Percentiles rank a stretch among this genome's conserved stretches.
Evolutionary conservation across 1,140 invertebrate species (phyloP).

Genomic region (Rhyacophila brunnea): DNA sequence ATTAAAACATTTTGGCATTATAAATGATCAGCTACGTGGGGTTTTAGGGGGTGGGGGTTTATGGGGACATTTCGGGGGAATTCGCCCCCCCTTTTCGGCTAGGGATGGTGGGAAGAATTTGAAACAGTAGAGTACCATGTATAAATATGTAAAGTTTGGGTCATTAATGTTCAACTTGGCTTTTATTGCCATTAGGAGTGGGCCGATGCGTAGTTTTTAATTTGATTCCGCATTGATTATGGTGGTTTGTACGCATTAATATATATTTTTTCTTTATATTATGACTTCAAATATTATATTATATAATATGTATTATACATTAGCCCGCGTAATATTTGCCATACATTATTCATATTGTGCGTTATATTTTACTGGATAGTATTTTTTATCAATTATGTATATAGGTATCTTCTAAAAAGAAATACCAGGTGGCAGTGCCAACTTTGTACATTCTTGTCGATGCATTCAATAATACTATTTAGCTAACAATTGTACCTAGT

Average conservation of each 20-base stretch:
- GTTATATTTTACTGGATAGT: too few relatives aligned
- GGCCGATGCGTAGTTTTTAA: conserved; percentile 34
- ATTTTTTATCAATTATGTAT: too few relatives aligned
- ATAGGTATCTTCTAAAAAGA: too few relatives aligned
- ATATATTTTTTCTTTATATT: background rate
- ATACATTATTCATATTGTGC: too few relatives aligned
- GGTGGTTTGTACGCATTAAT: background rate
- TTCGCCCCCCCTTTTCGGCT: background rate
- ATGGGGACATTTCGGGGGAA: background rate
- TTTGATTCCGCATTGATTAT: conserved; percentile 23
- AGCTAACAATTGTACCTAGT: too few relatives aligned
- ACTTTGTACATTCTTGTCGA: too few relatives aligned
- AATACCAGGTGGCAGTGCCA: too few relatives aligned
- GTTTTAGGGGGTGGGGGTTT: conserved; percentile 1
- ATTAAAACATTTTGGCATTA: conserved; percentile 61
- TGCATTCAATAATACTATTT: too few relatives aligned
- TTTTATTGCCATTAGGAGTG: conserved; percentile 32
- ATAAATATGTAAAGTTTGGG: conserved; percentile 36
- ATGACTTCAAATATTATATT: too few relatives aligned
- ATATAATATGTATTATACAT: too few relatives aligned
- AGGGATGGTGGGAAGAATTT: conserved; percentile 3
- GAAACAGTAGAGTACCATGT: conserved; percentile 33
- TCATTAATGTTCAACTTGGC: conserved; percentile 36
- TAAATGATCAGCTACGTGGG: conserved; percentile 50
- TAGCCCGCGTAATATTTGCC: too few relatives aligned